Evolutionary conservation across 2,888 invertebrate species (phyloP).

Genomic region (Meteorus cinctellus): DNA sequence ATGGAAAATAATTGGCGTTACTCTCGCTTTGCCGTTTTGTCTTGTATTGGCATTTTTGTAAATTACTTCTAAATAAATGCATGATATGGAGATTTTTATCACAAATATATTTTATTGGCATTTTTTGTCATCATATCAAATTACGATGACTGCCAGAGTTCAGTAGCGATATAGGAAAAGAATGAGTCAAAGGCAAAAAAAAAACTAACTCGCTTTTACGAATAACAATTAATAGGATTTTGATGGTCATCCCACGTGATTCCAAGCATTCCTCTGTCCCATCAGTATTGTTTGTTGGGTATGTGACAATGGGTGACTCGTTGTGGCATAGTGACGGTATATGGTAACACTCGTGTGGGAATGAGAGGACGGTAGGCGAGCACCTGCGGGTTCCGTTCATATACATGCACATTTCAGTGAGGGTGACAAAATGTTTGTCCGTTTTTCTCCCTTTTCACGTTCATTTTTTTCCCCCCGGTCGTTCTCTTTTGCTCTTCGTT

Average conservation of each 20-base stretch:
- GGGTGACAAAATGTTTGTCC: conserved; percentile 35
- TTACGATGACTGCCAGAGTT: not conserved
- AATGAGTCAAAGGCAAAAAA: not conserved
- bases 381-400: conserved; percentile 35
- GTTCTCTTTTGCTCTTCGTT: not conserved
- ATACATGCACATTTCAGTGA: not conserved
- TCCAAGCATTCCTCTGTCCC: conserved; percentile 15
- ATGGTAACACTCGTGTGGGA: not conserved
- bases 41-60: not conserved
- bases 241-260: conserved; percentile 35
- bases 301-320: conserved; percentile 20
- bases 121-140: not conserved
- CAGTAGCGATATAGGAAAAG: not conserved
- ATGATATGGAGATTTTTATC: not conserved
- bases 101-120: not conserved
- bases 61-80: not conserved
- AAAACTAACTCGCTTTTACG: conserved; percentile 3
- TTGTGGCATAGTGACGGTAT: conserved; percentile 28
- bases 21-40: not conserved
- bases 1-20: conserved; percentile 18
- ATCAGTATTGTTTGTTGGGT: conserved; percentile 23
- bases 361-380: not conserved
- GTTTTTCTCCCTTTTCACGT: conserved; percentile 12
- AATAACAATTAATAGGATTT: conserved; percentile 38
- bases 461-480: not conserved